These are phyloP conservation scores for Raja brachyura DNA, from an alignment of 2,113 vertebrate species.

Conservation along the genomic window DNA sequence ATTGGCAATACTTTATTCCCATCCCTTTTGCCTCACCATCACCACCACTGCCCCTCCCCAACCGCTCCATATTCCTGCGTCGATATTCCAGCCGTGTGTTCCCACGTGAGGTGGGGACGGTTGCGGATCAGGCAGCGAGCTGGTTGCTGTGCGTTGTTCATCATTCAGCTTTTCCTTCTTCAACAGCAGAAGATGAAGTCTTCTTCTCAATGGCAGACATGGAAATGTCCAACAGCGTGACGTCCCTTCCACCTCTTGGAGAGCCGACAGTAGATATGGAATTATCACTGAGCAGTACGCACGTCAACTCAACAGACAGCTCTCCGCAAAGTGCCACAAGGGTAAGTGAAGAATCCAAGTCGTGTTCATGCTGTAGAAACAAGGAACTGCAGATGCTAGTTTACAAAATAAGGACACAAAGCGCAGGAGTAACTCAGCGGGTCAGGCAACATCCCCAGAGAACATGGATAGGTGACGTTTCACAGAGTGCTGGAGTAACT, in stretches of 20 bases:
- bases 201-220: slow-evolving; percentile 99
- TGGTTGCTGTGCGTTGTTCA: neutral
- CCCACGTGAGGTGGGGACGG: neutral
- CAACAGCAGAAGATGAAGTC: slow-evolving; percentile 79
- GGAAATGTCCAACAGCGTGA: slow-evolving; percentile 96
- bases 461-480: too few species aligned
- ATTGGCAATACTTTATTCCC: neutral
- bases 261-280: slow-evolving; percentile 91
- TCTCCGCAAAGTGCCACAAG: slow-evolving; percentile 74
- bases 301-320: slow-evolving; percentile 76
- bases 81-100: neutral
- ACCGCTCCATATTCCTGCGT: too few species aligned
- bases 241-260: slow-evolving; percentile 89
- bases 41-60: too few species aligned
- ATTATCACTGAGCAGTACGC: slow-evolving; percentile 85
- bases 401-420: too few species aligned
- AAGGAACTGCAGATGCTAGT: too few species aligned
- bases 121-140: neutral
- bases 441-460: too few species aligned
- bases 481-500: too few species aligned
- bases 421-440: too few species aligned
- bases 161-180: slow-evolving; percentile 39
- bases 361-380: neutral
- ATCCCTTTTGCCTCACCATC: neutral
- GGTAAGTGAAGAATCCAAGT: slow-evolving; percentile 52